Percentiles rank a stretch among this genome's conserved stretches.
Evolutionary conservation across 2,888 invertebrate genomes (phyloP).

Genomic region (Acleris cristana): DNA sequence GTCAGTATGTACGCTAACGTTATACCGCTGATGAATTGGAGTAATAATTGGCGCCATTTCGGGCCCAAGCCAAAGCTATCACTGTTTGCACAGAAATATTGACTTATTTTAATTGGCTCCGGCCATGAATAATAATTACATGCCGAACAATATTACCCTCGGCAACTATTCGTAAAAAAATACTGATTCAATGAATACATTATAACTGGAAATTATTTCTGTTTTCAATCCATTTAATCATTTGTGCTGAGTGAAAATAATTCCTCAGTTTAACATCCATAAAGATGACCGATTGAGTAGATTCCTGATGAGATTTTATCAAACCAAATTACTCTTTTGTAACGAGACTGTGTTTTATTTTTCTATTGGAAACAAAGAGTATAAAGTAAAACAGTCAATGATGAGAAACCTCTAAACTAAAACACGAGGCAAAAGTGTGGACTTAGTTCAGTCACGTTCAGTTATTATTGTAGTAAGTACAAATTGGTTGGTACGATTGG

Average conservation of each 20-base stretch:
- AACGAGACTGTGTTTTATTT: background rate
- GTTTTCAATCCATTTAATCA: conserved; percentile 40
- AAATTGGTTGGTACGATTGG: too few relatives aligned
- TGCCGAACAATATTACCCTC: conserved; percentile 32
- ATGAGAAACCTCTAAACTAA: too few relatives aligned
- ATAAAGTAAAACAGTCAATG: background rate
- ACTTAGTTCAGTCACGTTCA: too few relatives aligned
- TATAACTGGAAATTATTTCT: background rate
- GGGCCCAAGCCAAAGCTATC: conserved; percentile 32
- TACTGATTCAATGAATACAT: conserved; percentile 16
- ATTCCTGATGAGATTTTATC: conserved; percentile 12
- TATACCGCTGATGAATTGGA: background rate
- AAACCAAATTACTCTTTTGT: background rate
- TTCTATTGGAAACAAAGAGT: background rate
- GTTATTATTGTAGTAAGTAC: too few relatives aligned
- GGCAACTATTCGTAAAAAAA: conserved; percentile 34
- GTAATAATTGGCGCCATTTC: conserved; percentile 30
- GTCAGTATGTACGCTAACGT: background rate
- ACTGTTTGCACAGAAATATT: conserved; percentile 37
- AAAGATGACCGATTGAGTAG: too few relatives aligned
- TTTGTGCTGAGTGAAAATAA: too few relatives aligned
- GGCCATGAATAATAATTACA: conserved; percentile 36
- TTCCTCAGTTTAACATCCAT: too few relatives aligned
- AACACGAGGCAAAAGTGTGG: too few relatives aligned
- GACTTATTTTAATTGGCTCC: conserved; percentile 37